Evolutionary conservation across 1,140 invertebrate genomes (phyloP).

Genomic region (Macrotrachela quadricornifera): DNA sequence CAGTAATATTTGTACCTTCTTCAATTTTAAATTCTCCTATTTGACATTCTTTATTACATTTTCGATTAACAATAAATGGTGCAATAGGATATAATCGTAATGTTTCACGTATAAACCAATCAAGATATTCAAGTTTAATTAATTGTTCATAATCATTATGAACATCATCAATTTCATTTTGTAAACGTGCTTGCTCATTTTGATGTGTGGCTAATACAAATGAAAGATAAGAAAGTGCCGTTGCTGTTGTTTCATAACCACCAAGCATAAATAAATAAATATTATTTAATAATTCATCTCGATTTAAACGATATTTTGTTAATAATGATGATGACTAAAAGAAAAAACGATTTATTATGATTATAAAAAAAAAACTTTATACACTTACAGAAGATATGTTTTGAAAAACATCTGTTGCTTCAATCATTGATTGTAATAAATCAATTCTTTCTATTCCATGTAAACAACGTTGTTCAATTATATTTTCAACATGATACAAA

Average conservation of each 20-base stretch:
- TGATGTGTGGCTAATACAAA: conserved; percentile 32
- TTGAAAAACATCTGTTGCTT: no score
- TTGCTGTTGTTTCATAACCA: conserved; percentile 32
- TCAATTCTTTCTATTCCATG: no score
- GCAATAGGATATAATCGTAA: conserved; percentile 22
- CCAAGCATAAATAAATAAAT: conserved; percentile 21
- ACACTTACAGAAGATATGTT: no score
- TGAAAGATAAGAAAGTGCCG: conserved; percentile 29
- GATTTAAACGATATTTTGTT: no score
- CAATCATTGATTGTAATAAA: no score
- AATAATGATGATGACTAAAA: no score
- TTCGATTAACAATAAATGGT: no score
- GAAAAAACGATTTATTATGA: no score
- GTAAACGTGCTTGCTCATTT: conserved; percentile 30
- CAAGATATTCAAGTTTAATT: conserved; percentile 18
- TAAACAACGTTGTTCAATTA: no score
- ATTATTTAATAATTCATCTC: conserved; percentile 1
- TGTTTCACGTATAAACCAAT: conserved; percentile 22
- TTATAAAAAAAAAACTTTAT: no score
- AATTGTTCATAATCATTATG: conserved; percentile 11
- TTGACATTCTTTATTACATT: no score
- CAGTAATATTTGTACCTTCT: conserved; percentile 19
- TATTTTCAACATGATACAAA: no score
- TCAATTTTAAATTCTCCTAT: conserved; percentile 12
- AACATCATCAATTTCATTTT: conserved; percentile 20